Evolutionary conservation across 2,113 vertebrate species (phyloP).

Genomic region (Pluvianellus socialis): DNA sequence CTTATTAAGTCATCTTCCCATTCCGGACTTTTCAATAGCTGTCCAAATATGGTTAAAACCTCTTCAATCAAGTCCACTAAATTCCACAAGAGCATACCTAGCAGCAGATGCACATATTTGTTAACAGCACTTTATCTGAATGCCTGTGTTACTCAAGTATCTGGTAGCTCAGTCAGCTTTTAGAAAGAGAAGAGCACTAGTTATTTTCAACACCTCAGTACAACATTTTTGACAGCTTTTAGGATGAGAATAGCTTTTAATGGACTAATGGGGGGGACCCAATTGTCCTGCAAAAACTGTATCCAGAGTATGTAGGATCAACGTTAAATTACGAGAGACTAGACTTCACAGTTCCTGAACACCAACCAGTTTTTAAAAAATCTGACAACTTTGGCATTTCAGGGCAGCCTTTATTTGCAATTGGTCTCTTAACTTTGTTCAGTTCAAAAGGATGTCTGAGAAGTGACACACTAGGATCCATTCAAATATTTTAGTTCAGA

Average conservation of each 20-base stretch:
- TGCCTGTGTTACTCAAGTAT: not conserved
- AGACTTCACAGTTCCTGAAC: not conserved
- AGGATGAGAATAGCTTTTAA: not conserved
- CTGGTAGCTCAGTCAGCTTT: not conserved
- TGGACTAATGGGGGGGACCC: not conserved
- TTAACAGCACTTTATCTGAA: not conserved
- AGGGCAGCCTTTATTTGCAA: not conserved
- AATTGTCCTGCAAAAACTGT: not conserved
- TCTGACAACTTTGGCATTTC: not conserved
- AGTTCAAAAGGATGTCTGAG: not conserved
- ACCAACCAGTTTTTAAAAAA: rapidly evolving
- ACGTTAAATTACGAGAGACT: not conserved
- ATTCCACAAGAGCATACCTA: not conserved
- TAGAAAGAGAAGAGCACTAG: not conserved
- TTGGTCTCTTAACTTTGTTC: not conserved
- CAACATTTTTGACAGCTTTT: not conserved
- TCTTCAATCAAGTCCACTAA: not conserved
- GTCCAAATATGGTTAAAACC: not conserved
- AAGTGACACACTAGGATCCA: not conserved
- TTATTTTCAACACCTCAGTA: not conserved
- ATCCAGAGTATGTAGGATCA: not conserved
- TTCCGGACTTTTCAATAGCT: not conserved
- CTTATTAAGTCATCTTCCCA: not conserved
- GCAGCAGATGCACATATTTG: not conserved
- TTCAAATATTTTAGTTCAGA: not conserved